phyloP scores from a whole-genome alignment of 2,797 vertebrate species.

The Acridotheres tristis region DNA sequence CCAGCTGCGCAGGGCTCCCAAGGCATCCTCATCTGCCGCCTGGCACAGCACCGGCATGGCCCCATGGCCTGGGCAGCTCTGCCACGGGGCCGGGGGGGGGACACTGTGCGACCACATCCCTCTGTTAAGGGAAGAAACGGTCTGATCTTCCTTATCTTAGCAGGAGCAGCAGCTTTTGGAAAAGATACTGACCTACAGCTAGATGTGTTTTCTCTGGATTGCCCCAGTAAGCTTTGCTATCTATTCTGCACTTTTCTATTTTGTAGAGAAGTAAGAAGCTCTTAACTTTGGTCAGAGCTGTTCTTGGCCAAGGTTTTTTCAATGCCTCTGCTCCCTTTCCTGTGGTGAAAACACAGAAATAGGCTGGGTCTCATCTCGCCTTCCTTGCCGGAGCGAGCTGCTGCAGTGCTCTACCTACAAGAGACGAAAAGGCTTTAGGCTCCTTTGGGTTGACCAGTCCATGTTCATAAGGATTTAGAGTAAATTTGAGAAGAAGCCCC shows the following conservation, averaged over 20 bases:
- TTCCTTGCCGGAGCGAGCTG: background rate
- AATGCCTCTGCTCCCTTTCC: background rate
- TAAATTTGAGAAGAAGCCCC: background rate
- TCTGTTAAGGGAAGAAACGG: background rate
- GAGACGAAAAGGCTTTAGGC: background rate
- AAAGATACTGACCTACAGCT: background rate
- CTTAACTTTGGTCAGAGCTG: background rate
- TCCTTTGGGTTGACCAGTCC: background rate
- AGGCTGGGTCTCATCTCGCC: background rate
- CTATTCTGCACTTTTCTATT: background rate
- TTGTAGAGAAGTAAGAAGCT: background rate
- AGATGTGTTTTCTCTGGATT: background rate
- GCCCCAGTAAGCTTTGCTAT: background rate
- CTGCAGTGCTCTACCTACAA: background rate
- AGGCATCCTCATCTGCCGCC: background rate
- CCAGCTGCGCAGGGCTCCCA: background rate
- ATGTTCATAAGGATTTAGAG: background rate
- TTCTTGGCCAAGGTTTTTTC: background rate
- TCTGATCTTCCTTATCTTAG: background rate
- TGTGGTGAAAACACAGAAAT: background rate
- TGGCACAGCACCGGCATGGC: background rate
- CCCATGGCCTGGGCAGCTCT: accelerated
- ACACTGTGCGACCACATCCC: accelerated
- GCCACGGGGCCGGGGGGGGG: accelerated
- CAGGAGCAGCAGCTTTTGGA: background rate